Conservation (phyloP, 1,140 invertebrate genomes). For the Dinoponera quadriceps region DNA sequence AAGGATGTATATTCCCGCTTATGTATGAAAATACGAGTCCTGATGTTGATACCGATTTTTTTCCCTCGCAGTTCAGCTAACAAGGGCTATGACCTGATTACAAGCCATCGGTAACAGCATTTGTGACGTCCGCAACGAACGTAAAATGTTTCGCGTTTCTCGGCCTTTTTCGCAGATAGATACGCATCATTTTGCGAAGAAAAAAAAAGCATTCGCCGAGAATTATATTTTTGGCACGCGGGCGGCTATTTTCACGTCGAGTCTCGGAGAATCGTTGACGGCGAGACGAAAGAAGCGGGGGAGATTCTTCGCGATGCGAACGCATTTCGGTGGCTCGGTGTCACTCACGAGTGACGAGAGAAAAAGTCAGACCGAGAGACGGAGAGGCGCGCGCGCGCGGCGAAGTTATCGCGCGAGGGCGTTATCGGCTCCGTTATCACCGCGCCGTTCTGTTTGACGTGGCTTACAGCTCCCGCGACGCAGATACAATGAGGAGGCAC, state of each 20-base stretch:
- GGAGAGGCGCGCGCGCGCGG: not conserved
- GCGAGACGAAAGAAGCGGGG: not conserved
- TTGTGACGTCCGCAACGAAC: too few relatives aligned
- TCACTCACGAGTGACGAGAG: not conserved
- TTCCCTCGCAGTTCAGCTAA: too few relatives aligned
- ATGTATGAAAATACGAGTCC: too few relatives aligned
- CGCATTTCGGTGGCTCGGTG: slow-evolving; percentile 12
- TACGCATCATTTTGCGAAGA: too few relatives aligned
- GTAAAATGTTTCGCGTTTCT: too few relatives aligned
- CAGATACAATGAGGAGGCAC: slow-evolving; percentile 64
- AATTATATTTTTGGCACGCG: not conserved
- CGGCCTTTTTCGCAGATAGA: too few relatives aligned
- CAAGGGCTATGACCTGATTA: too few relatives aligned
- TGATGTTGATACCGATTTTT: too few relatives aligned
- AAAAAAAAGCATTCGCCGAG: too few relatives aligned
- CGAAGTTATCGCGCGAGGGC: slow-evolving; percentile 61
- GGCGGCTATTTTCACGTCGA: not conserved
- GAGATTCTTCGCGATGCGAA: not conserved
- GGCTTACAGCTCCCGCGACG: slow-evolving; percentile 67
- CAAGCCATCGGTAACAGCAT: too few relatives aligned
- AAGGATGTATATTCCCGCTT: too few relatives aligned
- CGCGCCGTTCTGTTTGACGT: slow-evolving; percentile 73
- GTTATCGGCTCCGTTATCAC: slow-evolving; percentile 73
- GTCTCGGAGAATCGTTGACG: not conserved
- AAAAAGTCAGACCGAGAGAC: too few relatives aligned